Evolutionary conservation across 1,140 invertebrate genomes (phyloP).

Genomic region (Ridgeia piscesae): DNA sequence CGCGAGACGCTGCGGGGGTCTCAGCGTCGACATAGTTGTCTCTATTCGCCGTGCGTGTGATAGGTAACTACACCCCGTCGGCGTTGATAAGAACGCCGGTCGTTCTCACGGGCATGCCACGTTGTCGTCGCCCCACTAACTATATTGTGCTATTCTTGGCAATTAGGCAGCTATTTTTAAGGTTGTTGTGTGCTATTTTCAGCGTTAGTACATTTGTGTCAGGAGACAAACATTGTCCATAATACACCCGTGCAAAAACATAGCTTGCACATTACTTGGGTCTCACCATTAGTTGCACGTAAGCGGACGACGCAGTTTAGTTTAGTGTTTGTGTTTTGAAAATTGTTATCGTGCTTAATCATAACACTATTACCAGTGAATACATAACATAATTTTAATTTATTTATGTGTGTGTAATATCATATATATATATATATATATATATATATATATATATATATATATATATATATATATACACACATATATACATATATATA

Average conservation of each 20-base stretch:
- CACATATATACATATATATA: too few relatives aligned
- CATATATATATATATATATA: too few relatives aligned
- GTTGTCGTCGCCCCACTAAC: neutral
- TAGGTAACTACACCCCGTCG: too few relatives aligned
- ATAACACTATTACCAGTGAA: neutral
- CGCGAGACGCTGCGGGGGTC: neutral
- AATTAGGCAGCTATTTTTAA: neutral
- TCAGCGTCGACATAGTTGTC: neutral
- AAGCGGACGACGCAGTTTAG: too few relatives aligned
- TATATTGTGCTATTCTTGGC: neutral
- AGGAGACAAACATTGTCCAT: too few relatives aligned
- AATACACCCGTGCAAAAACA: neutral
- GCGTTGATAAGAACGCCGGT: too few relatives aligned
- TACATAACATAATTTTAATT: neutral
- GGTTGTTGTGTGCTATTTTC: neutral
- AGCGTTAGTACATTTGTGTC: neutral
- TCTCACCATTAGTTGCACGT: too few relatives aligned
- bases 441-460: neutral
- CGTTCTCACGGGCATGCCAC: neutral
- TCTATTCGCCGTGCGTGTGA: too few relatives aligned
- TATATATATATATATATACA: neutral
- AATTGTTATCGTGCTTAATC: neutral
- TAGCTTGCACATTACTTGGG: too few relatives aligned
- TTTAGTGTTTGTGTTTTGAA: too few relatives aligned
- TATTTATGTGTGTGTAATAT: neutral